phyloP scores from a whole-genome alignment of 2,888 invertebrate species.

The Dorcus parallelipipedus region DNA sequence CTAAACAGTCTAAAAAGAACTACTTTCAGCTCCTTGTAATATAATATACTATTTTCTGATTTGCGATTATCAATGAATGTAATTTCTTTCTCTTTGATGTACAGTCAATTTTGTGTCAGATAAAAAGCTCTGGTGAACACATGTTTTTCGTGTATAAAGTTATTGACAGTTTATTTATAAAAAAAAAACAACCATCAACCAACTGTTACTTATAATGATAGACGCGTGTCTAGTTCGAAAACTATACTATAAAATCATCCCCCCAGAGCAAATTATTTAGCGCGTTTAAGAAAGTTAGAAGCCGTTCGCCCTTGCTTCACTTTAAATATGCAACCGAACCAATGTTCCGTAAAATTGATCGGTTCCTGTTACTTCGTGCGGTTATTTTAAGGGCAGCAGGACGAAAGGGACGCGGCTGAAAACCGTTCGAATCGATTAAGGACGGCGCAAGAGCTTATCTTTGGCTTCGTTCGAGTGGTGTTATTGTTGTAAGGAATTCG shows the following conservation, averaged over 20 bases:
- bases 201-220: background rate
- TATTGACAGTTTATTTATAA: too few species aligned
- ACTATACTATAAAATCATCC: background rate
- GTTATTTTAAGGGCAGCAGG: constrained; percentile 19
- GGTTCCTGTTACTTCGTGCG: constrained; percentile 38
- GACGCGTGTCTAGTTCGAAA: constrained; percentile 1
- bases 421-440: constrained; percentile 25
- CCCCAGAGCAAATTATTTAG: constrained; percentile 12
- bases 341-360: constrained; percentile 50
- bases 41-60: too few species aligned
- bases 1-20: too few species aligned
- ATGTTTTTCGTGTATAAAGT: too few species aligned
- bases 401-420: constrained; percentile 15
- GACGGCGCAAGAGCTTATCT: background rate
- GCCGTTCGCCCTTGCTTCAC: constrained; percentile 23
- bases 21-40: too few species aligned
- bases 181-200: background rate
- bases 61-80: too few species aligned
- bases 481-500: too few species aligned
- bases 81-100: too few species aligned
- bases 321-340: constrained; percentile 33
- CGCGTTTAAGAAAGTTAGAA: constrained; percentile 18
- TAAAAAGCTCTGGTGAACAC: too few species aligned
- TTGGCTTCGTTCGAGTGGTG: background rate
- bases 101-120: too few species aligned